These are phyloP conservation scores for Amblyornis subalaris DNA, from an alignment of 2,113 vertebrate species.

Conservation along the genomic window DNA sequence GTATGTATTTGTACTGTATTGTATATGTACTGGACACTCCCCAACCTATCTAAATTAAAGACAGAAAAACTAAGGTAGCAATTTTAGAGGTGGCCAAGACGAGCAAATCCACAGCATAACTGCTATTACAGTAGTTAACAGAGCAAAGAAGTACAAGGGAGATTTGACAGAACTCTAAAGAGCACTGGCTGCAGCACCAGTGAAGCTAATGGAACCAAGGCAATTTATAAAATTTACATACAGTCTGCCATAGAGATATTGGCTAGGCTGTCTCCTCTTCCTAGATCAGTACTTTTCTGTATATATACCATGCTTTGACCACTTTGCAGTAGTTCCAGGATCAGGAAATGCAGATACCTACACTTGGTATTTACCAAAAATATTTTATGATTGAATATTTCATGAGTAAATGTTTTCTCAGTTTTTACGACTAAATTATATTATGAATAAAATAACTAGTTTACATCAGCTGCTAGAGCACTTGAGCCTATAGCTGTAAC, in stretches of 20 bases:
- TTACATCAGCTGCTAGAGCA: neutral
- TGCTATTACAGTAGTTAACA: neutral
- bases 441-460: neutral
- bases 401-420: neutral
- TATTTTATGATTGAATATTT: neutral
- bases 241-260: neutral
- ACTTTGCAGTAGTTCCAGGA: neutral
- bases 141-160: neutral
- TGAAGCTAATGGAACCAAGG: neutral
- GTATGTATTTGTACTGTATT: neutral
- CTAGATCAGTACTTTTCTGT: neutral
- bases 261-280: neutral
- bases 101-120: neutral
- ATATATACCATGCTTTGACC: rapidly evolving
- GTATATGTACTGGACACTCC: neutral
- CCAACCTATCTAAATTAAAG: neutral
- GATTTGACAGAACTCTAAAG: neutral
- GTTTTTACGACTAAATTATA: neutral
- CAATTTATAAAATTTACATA: neutral
- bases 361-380: neutral
- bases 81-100: neutral
- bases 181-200: neutral
- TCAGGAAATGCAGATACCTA: neutral
- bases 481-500: neutral
- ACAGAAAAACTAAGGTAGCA: neutral